A percentile compares a stretch with the other conserved stretches of the same genome.
Conservation (phyloP, 2,888 invertebrate genomes). For the Mythimna albipuncta region DNA sequence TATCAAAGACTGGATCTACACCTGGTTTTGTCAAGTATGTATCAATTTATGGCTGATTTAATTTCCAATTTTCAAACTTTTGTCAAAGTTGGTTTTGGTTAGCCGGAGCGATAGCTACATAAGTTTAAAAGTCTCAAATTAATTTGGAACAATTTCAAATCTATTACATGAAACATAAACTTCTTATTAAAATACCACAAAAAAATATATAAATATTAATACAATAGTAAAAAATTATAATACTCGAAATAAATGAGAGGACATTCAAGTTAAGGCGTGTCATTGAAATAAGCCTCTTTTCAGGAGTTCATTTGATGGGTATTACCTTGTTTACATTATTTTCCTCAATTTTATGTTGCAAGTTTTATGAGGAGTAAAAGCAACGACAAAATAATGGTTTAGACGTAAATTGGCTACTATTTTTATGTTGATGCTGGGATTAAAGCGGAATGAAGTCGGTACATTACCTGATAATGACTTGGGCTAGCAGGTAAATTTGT, state of each 20-base stretch:
- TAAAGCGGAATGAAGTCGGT: constrained; percentile 30
- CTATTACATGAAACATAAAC: neutral
- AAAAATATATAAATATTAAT: neutral
- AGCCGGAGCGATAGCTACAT: too few species aligned
- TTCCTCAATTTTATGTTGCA: constrained; percentile 47
- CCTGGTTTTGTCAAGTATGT: neutral
- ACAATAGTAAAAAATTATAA: neutral
- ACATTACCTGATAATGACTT: constrained; percentile 33
- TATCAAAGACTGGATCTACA: neutral
- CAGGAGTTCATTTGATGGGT: constrained; percentile 40
- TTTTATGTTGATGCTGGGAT: constrained; percentile 49
- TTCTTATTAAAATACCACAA: neutral
- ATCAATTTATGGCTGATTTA: neutral
- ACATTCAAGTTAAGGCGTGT: constrained; percentile 13
- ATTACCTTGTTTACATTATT: constrained; percentile 51
- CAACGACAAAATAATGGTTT: constrained; percentile 36
- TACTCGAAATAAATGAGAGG: constrained; percentile 1
- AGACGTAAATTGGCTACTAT: constrained; percentile 50
- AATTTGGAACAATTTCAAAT: too few species aligned
- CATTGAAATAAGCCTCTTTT: constrained; percentile 50
- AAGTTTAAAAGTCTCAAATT: too few species aligned
- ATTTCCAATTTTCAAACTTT: neutral
- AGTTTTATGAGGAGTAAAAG: constrained; percentile 49
- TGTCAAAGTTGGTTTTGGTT: neutral
- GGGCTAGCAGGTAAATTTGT: constrained; percentile 16